phyloP scores from a whole-genome alignment of 2,113 vertebrate species.

The Pao palembangensis region DNA sequence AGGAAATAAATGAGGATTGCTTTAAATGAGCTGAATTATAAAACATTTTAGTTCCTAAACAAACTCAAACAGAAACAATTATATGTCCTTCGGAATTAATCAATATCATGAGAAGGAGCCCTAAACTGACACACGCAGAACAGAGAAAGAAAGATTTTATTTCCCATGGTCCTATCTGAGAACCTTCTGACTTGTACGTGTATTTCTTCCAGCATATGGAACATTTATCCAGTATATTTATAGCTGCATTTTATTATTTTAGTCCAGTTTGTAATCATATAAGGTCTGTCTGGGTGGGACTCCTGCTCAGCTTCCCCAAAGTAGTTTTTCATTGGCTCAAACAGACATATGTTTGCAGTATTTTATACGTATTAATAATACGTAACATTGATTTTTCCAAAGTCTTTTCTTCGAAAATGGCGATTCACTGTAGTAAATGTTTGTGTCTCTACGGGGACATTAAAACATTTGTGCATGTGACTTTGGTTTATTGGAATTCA shows the following conservation, averaged over 20 bases:
- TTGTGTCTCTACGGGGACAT: neutral
- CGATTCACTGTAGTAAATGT: neutral
- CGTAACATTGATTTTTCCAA: too few relatives aligned
- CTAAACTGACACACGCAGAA: neutral
- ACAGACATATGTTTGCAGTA: too few relatives aligned
- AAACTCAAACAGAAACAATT: neutral
- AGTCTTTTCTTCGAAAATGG: neutral
- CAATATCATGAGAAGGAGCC: neutral
- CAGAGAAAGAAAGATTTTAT: neutral
- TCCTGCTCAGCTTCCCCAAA: too few relatives aligned
- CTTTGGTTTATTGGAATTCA: neutral
- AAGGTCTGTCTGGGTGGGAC: too few relatives aligned
- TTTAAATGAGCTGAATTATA: neutral
- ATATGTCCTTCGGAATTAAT: neutral
- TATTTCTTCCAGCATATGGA: neutral
- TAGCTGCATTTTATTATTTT: neutral
- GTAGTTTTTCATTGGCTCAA: too few relatives aligned
- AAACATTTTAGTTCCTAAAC: neutral
- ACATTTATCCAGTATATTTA: neutral
- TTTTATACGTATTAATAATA: neutral
- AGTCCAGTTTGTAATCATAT: too few relatives aligned
- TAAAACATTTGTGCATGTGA: conserved; percentile 5
- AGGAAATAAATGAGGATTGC: neutral
- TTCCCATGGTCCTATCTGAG: neutral
- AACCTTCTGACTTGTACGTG: too few relatives aligned